Percentiles rank a stretch among this genome's conserved stretches.
These are phyloP conservation scores for Druceiella hillmani DNA, from an alignment of 2,888 invertebrate species.

Conservation along the genomic window DNA sequence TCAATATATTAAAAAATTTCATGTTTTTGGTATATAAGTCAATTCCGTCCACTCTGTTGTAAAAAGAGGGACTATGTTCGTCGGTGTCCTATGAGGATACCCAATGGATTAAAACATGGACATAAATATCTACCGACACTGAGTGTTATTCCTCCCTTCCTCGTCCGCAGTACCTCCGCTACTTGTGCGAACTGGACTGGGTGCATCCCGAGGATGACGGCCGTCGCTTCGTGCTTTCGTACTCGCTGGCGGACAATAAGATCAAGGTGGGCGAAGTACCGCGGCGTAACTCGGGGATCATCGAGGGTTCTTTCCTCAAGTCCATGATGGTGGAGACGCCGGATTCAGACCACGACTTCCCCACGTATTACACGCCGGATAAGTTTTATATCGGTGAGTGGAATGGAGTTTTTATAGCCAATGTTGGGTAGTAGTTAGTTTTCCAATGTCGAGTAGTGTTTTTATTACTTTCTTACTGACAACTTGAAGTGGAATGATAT, in stretches of 20 bases:
- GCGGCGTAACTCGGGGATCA: slow-evolving; percentile 68
- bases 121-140: too few relatives aligned
- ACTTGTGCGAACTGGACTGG: slow-evolving; percentile 70
- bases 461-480: too few relatives aligned
- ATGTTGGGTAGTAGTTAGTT: too few relatives aligned
- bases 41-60: too few relatives aligned
- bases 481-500: too few relatives aligned
- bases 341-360: slow-evolving; percentile 61
- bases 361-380: slow-evolving; percentile 69
- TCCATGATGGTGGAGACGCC: slow-evolving; percentile 63
- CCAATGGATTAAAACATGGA: too few relatives aligned
- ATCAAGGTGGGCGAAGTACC: slow-evolving; percentile 70
- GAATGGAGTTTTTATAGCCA: slow-evolving; percentile 1
- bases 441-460: too few relatives aligned
- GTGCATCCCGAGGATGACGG: slow-evolving; percentile 73
- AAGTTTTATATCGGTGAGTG: slow-evolving; percentile 71
- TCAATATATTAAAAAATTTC: too few relatives aligned
- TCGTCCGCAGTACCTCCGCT: slow-evolving; percentile 54
- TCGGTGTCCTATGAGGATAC: too few relatives aligned
- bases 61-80: too few relatives aligned
- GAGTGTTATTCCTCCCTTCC: too few relatives aligned
- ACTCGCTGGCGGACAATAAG: slow-evolving; percentile 69
- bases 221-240: slow-evolving; percentile 70
- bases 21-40: too few relatives aligned
- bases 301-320: slow-evolving; percentile 69